Evolutionary conservation across 2,888 invertebrate genomes (phyloP), one percentile per base, ranked within the genome.

Genomic region (Ochropacha duplaris): DNA sequence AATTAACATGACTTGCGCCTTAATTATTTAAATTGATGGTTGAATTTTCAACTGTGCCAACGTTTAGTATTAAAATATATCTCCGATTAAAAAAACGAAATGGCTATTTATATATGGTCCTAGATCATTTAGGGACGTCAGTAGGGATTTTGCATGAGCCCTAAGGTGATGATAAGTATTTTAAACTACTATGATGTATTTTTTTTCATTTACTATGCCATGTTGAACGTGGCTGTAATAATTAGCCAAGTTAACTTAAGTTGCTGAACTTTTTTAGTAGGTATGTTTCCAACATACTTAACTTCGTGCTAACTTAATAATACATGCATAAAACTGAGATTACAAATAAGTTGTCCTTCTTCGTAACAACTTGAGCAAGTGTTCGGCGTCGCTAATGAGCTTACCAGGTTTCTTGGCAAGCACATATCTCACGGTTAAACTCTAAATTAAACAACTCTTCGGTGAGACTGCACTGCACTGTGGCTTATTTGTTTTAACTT

Each of bases 331-430:
- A 44, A 44, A 44, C 19, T 19, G 44, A 44, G 44, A 44, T 44
- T 44, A 19, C 44, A 44, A 44, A 44, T 19, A 51, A 52, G 52
- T 34, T 52, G 28, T 28, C 28, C 16, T 31, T 51, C 19, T 26
- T 55, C 49, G 49, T 49, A 28, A 49, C 54, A 49, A 55, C 19
- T 56, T 64, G 60, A 57, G 60, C 61, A 59, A 57, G 65, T 66
- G 70, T 67, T 72, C 75, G 75, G 76, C 75, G 73, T 78, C 76
- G 72, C 80, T 84, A 86, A 86, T 86, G 86, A 86, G 84, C 84
- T 84, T 74, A 79, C 79, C 68, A 68, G 77, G 74, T 78, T 76
- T 81, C 83, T 86, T 84, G 84, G 81, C 79, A 78, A 84, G 77
- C 82, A 79, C 78, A 84, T 84, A 83, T 83, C 86, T 85, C 76